Base-by-base conservation (phyloP, 2,888 invertebrate genomes). In the Noctua janthe region DNA sequence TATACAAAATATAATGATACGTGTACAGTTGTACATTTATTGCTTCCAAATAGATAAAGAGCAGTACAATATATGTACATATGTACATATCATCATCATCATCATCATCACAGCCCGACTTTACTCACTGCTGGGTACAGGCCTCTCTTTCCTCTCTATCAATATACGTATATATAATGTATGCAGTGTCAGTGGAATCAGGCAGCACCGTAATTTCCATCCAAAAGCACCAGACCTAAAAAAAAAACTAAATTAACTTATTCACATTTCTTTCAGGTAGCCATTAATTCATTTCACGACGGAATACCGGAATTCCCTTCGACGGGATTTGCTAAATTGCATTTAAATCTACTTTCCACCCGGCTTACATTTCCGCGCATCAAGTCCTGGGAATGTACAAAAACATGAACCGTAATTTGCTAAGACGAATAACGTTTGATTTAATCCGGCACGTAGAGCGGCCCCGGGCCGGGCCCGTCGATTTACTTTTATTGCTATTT, bases 361-460 rank as follows among this genome's bases (percentile, higher is more conserved):
- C 91, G 90, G 89, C 91, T 94, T 94, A 93, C 92, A 93, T 94
- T 94, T 94, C 92, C 93, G 92, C 91, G 92, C 94, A 92, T 94
- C 93, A 92, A 93, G 92, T 93, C 92, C 90, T 91, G 91, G 92
- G 92, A 94, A 93, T 94, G 92, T 94, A 94, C 94, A 94, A 95
- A 95, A 95, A 95, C 95, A 94, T 93, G 93, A 94, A 94, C 94
- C 95, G 95, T 96, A 96, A 96, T 96, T 96, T 96, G 94, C 95
- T 96, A 95, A 96, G 96, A 96, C 95, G 95, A 96, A 96, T 96
- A 96, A 96, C 94, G 95, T 96, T 96, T 96, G 96, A 96, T 96
- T 96, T 96, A 95, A 96, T 95, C 95, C 95, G 93, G 94, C 96
- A 95, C 95, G 95, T 95, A 94, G 94, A 92, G 91, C 92, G 91